These are phyloP conservation scores for Choloepus didactylus DNA, from an alignment of 2,797 vertebrate genomes.

Conservation along the genomic window DNA sequence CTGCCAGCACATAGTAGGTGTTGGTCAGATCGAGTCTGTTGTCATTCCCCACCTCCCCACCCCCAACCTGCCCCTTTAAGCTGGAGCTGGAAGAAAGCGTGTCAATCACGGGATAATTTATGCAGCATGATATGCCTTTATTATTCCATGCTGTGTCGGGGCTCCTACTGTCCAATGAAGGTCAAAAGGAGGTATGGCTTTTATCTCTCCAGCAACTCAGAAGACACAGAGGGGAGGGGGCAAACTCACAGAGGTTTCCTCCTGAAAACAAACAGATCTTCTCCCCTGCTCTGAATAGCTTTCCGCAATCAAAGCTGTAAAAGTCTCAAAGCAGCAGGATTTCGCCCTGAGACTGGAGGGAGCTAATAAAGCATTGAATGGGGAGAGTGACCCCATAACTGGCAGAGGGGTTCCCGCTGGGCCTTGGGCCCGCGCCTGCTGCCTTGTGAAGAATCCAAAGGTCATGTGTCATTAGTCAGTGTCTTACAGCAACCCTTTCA, in stretches of 20 bases:
- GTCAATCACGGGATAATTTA: conserved; percentile 81
- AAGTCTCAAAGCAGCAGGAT: conserved; percentile 72
- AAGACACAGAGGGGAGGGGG: conserved; percentile 60
- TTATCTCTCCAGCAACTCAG: conserved; percentile 81
- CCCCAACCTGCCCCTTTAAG: conserved; percentile 32
- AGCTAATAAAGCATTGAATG: conserved; percentile 81
- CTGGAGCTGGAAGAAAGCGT: conserved; percentile 65
- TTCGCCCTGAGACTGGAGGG: conserved; percentile 73
- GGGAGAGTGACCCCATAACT: conserved; percentile 84
- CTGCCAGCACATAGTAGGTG: conserved; percentile 39
- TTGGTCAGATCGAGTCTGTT: neutral
- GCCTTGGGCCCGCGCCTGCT: conserved; percentile 74
- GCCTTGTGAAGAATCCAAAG: conserved; percentile 81
- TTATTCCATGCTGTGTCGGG: conserved; percentile 74
- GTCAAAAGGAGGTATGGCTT: conserved; percentile 82
- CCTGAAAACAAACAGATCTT: conserved; percentile 82
- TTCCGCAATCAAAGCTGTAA: conserved; percentile 77
- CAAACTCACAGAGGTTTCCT: conserved; percentile 69
- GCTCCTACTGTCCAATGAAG: conserved; percentile 81
- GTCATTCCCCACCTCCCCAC: neutral
- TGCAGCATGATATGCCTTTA: conserved; percentile 81
- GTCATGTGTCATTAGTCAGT: conserved; percentile 85
- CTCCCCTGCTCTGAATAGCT: conserved; percentile 74
- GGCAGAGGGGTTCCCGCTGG: conserved; percentile 82
- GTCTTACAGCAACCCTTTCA: conserved; percentile 78